Evolutionary conservation across 1,140 invertebrate genomes (phyloP), one percentile per base, ranked within the genome.

Genomic region (Hydropsyche tenuis): DNA sequence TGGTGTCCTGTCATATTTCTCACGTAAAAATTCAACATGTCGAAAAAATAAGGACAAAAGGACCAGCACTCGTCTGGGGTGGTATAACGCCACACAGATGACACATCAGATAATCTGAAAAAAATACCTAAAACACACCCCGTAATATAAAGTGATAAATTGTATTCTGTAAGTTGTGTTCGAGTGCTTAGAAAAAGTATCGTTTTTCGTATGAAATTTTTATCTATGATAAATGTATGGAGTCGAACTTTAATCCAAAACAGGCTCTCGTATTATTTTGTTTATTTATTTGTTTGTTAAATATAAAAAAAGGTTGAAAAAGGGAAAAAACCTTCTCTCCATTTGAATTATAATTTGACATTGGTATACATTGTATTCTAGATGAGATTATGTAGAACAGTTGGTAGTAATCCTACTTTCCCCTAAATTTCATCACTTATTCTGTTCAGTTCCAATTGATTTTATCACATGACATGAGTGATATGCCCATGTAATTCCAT

Each of bases 191-290:
- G 6, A 60, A 23, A 60, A 25, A 60, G 48, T 53, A 53, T 53
- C 48, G 48, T 18, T 53, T 53, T 60, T 23, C 5, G 18, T 60
- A 60, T 20, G 22, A 60, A 60, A 60, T 7, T 60, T 60, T 60
- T 60, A 60, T 60, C 56, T 60, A 60, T 60, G 56, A 60, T 23
- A 60, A 60, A 60, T 60, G 56, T 14, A 1, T 11, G 22, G 56
- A 60, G 9, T 23, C n/a, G 22, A 25, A 60, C 56, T 4, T 6
- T 14, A 48, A 37, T 37, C 30, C 30, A n/a, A n/a, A n/a, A n/a
- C n/a, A n/a, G n/a, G n/a, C n/a, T n/a, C n/a, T n/a, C n/a, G n/a
- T n/a, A n/a, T n/a, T n/a, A n/a, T n/a, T n/a, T n/a, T n/a, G n/a
- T n/a, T n/a, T n/a, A n/a, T n/a, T n/a, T n/a, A n/a, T n/a, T n/a